Evolutionary conservation across 1,140 invertebrate genomes (phyloP).

Genomic region (Drosophila guanche): DNA sequence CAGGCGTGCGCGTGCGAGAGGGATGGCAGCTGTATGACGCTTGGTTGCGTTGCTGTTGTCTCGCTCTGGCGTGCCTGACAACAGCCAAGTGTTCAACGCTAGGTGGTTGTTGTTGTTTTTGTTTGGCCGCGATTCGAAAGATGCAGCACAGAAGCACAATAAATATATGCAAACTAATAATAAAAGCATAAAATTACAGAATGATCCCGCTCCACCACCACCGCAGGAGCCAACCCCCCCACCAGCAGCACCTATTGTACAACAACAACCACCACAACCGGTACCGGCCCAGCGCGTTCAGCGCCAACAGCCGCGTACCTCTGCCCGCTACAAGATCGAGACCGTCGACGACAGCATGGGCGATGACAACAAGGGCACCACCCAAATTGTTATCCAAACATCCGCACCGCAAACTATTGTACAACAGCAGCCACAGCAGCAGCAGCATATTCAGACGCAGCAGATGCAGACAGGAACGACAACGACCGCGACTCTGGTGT

Average conservation of each 20-base stretch:
- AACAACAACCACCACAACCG: slow-evolving; percentile 60
- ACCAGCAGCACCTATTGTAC: slow-evolving; percentile 75
- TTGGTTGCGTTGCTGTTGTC: slow-evolving; percentile 24
- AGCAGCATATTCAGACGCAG: slow-evolving; percentile 70
- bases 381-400: slow-evolving; percentile 81
- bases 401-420: slow-evolving; percentile 70
- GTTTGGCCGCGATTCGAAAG: slow-evolving; percentile 9
- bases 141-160: slow-evolving; percentile 12
- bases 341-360: slow-evolving; percentile 78
- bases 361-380: slow-evolving; percentile 76
- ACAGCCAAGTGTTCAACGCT: slow-evolving; percentile 2
- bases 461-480: slow-evolving; percentile 70
- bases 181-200: slow-evolving; percentile 48
- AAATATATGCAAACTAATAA: slow-evolving; percentile 15
- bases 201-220: slow-evolving; percentile 75
- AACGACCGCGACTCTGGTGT: slow-evolving; percentile 77
- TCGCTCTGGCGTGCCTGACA: slow-evolving; percentile 20
- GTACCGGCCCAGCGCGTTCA: slow-evolving; percentile 69
- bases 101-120: slow-evolving; percentile 60
- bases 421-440: slow-evolving; percentile 61
- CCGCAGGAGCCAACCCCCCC: slow-evolving; percentile 67
- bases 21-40: slow-evolving; percentile 10
- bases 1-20: slow-evolving; percentile 14
- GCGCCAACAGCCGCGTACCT: slow-evolving; percentile 64
- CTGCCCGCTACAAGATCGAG: slow-evolving; percentile 79